These are phyloP conservation scores for Gorsachius goisagi DNA, from an alignment of 2,113 vertebrate species.

Conservation along the genomic window DNA sequence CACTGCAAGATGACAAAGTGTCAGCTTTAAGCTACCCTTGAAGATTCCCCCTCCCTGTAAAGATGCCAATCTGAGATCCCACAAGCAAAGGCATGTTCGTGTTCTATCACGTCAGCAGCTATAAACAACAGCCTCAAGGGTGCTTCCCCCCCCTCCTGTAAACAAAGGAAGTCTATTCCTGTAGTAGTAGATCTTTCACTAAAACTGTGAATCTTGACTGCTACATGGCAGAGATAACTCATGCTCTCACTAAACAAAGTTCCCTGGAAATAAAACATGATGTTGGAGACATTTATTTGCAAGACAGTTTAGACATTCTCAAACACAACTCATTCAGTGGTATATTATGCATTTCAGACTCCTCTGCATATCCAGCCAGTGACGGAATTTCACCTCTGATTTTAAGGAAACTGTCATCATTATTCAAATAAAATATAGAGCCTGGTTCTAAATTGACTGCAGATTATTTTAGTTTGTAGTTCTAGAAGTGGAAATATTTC, in stretches of 20 bases:
- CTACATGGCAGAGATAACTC: background rate
- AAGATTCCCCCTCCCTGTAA: background rate
- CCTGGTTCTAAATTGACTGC: background rate
- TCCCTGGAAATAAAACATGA: background rate
- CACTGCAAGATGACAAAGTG: background rate
- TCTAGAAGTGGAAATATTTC: background rate
- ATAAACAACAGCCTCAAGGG: slow-evolving; percentile 47
- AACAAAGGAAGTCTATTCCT: slow-evolving; percentile 39
- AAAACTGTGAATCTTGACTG: slow-evolving; percentile 36
- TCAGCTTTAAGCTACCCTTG: background rate
- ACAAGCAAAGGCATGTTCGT: background rate
- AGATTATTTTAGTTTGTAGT: background rate
- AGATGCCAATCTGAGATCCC: background rate
- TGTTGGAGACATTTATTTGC: background rate
- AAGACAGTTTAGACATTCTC: background rate
- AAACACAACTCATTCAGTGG: background rate
- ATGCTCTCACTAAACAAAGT: background rate
- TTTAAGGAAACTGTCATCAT: background rate
- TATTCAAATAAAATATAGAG: background rate
- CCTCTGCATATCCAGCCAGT: background rate
- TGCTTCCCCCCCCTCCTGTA: background rate
- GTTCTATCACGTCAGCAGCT: slow-evolving; percentile 9
- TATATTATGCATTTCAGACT: background rate
- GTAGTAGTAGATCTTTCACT: background rate
- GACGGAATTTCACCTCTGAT: background rate